Evolutionary conservation across 2,113 vertebrate genomes (phyloP).

Genomic region (Centropus bengalensis): DNA sequence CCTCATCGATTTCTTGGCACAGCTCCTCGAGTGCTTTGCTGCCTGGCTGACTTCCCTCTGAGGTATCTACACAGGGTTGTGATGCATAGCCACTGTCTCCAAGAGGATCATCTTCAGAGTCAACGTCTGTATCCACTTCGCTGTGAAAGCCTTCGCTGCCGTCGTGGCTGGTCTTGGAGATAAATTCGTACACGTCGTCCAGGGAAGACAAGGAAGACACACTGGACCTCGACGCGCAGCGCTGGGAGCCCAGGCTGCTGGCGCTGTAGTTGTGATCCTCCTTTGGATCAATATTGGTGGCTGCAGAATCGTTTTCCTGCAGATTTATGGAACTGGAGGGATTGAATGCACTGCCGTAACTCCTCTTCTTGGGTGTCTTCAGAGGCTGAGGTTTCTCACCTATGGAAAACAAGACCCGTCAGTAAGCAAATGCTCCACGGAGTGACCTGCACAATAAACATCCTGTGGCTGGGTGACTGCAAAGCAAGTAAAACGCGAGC

Average conservation of each 20-base stretch:
- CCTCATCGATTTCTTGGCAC: conserved; percentile 93
- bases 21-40: conserved; percentile 82
- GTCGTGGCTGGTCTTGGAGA: conserved; percentile 80
- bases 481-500: not conserved
- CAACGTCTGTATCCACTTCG: conserved; percentile 89
- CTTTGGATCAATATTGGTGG: conserved; percentile 89
- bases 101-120: conserved; percentile 83
- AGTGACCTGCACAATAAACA: not conserved
- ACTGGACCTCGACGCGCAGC: conserved; percentile 88
- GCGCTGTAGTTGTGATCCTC: conserved; percentile 98
- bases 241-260: conserved; percentile 81
- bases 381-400: conserved; percentile 80
- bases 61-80: conserved; percentile 61
- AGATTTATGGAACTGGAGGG: conserved; percentile 32
- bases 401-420: not conserved
- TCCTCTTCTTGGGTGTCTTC: conserved; percentile 79
- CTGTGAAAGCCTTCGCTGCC: conserved; percentile 93
- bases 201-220: conserved; percentile 86
- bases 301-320: conserved; percentile 61
- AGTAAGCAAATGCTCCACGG: not conserved
- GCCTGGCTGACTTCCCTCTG: conserved; percentile 75
- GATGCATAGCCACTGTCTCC: conserved; percentile 80
- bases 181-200: conserved; percentile 86
- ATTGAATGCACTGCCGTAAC: conserved; percentile 68
- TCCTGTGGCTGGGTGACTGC: not conserved